Conservation (phyloP, 2,113 vertebrate species). For the Phoxinus phoxinus region DNA sequence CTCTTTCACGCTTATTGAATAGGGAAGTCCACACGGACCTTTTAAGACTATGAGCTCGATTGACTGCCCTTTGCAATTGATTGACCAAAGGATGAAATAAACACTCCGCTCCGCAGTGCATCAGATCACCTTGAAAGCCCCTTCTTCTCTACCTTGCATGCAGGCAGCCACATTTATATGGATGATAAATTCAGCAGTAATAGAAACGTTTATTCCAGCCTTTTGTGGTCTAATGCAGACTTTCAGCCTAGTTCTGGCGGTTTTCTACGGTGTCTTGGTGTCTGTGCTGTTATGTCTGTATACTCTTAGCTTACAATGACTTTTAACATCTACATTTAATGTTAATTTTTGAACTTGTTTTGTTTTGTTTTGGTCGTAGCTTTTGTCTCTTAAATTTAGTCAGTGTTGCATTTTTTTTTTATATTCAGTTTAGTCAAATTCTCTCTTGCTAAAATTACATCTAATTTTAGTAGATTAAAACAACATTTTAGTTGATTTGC, state of each 20-base stretch:
- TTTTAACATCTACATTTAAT: neutral
- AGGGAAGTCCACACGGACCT: slow-evolving; percentile 38
- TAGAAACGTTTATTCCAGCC: neutral
- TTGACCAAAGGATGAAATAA: slow-evolving; percentile 54
- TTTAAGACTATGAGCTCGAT: slow-evolving; percentile 51
- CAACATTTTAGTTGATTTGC: neutral
- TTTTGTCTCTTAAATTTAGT: neutral
- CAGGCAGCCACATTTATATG: neutral
- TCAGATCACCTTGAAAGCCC: slow-evolving; percentile 7
- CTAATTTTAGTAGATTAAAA: neutral
- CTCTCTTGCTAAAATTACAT: neutral
- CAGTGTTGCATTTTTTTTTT: neutral
- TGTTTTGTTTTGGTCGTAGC: neutral
- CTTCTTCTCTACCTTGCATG: neutral
- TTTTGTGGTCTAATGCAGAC: slow-evolving; percentile 5
- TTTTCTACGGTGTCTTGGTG: neutral
- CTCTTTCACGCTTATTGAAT: slow-evolving; percentile 51
- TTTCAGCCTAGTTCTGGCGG: neutral
- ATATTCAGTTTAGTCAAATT: neutral
- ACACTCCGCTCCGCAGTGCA: neutral
- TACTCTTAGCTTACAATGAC: neutral
- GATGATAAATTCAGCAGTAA: slow-evolving; percentile 16
- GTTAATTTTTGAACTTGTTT: neutral
- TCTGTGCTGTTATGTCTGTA: neutral
- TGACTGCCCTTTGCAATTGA: slow-evolving; percentile 66